Evolutionary conservation across 2,113 vertebrate genomes (phyloP).

Genomic region (Tupaia tana): DNA sequence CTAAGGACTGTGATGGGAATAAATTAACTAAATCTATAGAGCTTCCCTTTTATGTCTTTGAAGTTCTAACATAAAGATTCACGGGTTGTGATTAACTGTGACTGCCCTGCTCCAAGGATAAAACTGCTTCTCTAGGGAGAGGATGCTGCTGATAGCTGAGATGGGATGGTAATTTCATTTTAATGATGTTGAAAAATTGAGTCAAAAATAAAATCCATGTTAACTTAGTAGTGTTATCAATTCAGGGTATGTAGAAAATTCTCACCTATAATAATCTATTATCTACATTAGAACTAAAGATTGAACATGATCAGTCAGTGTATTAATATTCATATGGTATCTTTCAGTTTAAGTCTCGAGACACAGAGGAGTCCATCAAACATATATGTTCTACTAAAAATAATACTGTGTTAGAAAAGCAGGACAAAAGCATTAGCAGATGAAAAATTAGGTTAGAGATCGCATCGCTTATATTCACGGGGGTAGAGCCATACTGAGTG

Average conservation of each 20-base stretch:
- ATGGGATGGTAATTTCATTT: slow-evolving; percentile 78
- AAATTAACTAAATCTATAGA: slow-evolving; percentile 72
- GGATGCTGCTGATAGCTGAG: slow-evolving; percentile 17
- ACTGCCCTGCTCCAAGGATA: slow-evolving; percentile 63
- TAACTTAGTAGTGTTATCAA: slow-evolving; percentile 49
- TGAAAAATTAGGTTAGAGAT: not conserved
- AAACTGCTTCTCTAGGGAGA: slow-evolving; percentile 47
- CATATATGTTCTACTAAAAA: slow-evolving; percentile 17
- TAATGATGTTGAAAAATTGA: slow-evolving; percentile 77
- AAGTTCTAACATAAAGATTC: slow-evolving; percentile 64
- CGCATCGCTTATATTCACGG: slow-evolving; percentile 11
- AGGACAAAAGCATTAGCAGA: not conserved
- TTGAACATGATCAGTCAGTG: not conserved
- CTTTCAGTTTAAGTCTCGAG: slow-evolving; percentile 1
- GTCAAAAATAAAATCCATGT: slow-evolving; percentile 70
- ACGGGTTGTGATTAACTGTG: slow-evolving; percentile 63
- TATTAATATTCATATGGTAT: not conserved
- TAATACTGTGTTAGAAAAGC: not conserved
- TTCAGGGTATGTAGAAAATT: slow-evolving; percentile 34
- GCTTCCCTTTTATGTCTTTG: slow-evolving; percentile 73
- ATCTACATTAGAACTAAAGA: not conserved
- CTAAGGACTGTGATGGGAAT: slow-evolving; percentile 39
- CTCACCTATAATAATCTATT: not conserved
- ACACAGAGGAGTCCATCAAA: slow-evolving; percentile 8
- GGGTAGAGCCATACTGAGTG: not conserved